Percentiles rank a stretch among this genome's conserved stretches.
phyloP scores from a whole-genome alignment of 2,888 invertebrate genomes.

The Entomobrya multifasciata region DNA sequence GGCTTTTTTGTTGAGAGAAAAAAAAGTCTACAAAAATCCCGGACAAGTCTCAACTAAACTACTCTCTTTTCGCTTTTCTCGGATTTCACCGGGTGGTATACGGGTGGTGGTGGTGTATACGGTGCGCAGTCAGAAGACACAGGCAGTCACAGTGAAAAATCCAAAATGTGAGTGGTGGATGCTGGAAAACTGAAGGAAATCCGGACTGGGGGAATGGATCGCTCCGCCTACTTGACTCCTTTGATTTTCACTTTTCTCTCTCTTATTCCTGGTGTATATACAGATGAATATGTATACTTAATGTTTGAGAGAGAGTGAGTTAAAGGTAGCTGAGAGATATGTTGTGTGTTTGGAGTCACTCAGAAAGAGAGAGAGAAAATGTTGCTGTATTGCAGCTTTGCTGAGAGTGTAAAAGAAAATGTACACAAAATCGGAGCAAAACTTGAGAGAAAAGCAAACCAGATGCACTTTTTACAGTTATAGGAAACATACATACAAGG shows the following conservation, averaged over 20 bases:
- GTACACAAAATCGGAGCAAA: not conserved
- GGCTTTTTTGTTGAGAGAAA: slow-evolving; percentile 70
- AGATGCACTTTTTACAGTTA: no score
- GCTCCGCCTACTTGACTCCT: slow-evolving; percentile 77
- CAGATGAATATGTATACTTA: slow-evolving; percentile 20
- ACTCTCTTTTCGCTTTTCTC: slow-evolving; percentile 75
- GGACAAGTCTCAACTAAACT: slow-evolving; percentile 69
- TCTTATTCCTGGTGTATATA: slow-evolving; percentile 26
- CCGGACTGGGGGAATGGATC: slow-evolving; percentile 77
- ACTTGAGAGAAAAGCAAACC: slow-evolving; percentile 2
- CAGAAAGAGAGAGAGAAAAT: slow-evolving; percentile 26
- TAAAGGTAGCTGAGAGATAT: no score
- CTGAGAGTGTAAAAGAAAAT: slow-evolving; percentile 24
- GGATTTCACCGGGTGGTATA: slow-evolving; percentile 79
- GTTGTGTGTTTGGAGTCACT: no score
- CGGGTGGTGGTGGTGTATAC: no score
- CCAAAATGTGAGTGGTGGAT: slow-evolving; percentile 78
- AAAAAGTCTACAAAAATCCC: slow-evolving; percentile 77
- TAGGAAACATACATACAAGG: no score
- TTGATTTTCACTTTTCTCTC: slow-evolving; percentile 50
- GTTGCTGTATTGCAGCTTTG: slow-evolving; percentile 1
- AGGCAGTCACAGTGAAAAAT: slow-evolving; percentile 71
- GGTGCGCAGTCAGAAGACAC: slow-evolving; percentile 74
- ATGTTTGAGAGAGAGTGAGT: no score
- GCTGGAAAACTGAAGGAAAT: slow-evolving; percentile 77